Base-by-base conservation (phyloP, 2,888 invertebrate species). In the Quadroppia sp. region DNA sequence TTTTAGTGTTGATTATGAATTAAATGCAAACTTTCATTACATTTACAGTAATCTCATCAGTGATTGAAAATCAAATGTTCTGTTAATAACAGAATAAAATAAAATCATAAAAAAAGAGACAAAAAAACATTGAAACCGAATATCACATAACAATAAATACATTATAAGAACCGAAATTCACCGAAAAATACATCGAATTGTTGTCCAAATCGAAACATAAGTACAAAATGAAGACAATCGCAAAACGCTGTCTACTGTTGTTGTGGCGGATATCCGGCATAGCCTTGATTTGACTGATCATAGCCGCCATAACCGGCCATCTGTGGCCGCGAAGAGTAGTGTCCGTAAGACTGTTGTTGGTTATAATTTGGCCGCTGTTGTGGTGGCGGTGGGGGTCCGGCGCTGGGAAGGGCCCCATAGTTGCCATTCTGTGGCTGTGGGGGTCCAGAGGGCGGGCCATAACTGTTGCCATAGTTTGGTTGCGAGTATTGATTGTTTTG, bases 71-170 rank as follows among this genome's bases (percentile, higher is more conserved):
- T n/a, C n/a, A n/a, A n/a, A n/a, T n/a, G n/a, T n/a, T n/a, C n/a
- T n/a, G n/a, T n/a, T n/a, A n/a, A n/a, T n/a, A n/a, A n/a, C n/a
- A n/a, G n/a, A n/a, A n/a, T n/a, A n/a, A n/a, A n/a, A n/a, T n/a
- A n/a, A n/a, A n/a, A n/a, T n/a, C n/a, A n/a, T n/a, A n/a, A n/a
- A n/a, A n/a, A n/a, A n/a, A n/a, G n/a, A n/a, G n/a, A 7, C 89
- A 89, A 89, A 90, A 90, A 90, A 89, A 36, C 36, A 36, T 36
- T 36, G 45, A 45, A 45, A 15, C 15, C 45, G 45, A 2, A 45
- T 45, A 4, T 25, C 59, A 32, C 32, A 25, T 20, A 59, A 20
- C 28, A 28, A 32, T 59, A 30, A 89, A 90, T 9, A 90, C 90
- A 89, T 90, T 90, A 20, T 20, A 20, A 50, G 11, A 23, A 50